Conservation (phyloP, 30 jellyfish, hydroid and myxozoan species). For the Aurelia coerulea region DNA sequence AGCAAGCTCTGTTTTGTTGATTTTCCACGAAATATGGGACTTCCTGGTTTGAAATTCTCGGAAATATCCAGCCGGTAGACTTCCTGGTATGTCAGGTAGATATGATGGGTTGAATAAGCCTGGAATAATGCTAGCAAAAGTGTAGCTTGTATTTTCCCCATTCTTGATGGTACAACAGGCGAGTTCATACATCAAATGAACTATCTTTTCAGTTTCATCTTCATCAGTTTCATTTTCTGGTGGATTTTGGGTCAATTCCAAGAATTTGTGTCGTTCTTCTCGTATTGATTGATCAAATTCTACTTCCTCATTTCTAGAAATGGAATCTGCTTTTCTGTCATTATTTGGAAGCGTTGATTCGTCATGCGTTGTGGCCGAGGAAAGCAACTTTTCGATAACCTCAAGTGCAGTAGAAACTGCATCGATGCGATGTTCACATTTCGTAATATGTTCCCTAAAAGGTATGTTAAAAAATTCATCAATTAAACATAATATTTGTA, state of each 20-base stretch:
- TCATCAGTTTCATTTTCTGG: neutral
- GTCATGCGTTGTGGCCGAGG: neutral
- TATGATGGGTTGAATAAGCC: conserved; percentile 62
- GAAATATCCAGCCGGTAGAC: conserved; percentile 25
- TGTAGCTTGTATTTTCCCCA: conserved; percentile 61
- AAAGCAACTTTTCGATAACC: neutral
- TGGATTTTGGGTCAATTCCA: too few species aligned
- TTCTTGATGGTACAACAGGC: conserved; percentile 66
- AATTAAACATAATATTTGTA: too few species aligned
- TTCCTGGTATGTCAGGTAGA: conserved; percentile 56
- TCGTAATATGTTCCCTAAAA: conserved; percentile 8
- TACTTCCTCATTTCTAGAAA: too few species aligned
- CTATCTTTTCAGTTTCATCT: neutral
- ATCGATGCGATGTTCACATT: conserved; percentile 29
- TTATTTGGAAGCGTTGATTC: neutral
- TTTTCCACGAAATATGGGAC: conserved; percentile 68
- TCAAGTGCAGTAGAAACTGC: conserved; percentile 19
- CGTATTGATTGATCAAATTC: too few species aligned
- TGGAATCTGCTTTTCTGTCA: neutral
- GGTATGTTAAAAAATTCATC: too few species aligned
- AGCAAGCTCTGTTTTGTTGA: conserved; percentile 60
- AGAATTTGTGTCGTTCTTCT: too few species aligned
- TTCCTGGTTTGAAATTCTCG: conserved; percentile 33
- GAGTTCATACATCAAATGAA: conserved; percentile 37
- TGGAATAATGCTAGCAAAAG: conserved; percentile 81